Percentiles rank a stretch among this genome's conserved stretches.
phyloP scores from a whole-genome alignment of 2,113 vertebrate species.

The Oxyura jamaicensis region DNA sequence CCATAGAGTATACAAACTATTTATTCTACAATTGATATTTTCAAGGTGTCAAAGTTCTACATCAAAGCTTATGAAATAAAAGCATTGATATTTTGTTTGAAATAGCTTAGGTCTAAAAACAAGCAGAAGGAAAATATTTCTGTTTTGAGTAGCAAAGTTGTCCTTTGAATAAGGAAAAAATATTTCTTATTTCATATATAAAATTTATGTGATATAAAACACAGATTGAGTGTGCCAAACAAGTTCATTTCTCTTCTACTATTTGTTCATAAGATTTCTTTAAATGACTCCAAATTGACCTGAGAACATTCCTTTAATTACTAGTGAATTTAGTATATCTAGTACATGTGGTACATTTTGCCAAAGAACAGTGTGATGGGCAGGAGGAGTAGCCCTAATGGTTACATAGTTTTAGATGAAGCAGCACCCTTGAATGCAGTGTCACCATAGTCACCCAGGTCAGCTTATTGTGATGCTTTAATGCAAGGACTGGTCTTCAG shows the following conservation, averaged over 20 bases:
- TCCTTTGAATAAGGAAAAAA: background rate
- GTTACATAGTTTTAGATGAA: background rate
- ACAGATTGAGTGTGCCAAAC: background rate
- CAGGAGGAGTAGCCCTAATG: background rate
- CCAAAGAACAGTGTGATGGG: background rate
- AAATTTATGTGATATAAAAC: background rate
- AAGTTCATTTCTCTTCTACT: background rate
- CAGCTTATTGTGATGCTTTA: background rate
- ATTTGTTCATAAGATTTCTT: background rate
- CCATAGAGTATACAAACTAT: rapidly evolving
- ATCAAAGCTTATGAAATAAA: background rate
- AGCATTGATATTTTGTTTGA: background rate
- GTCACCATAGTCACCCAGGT: background rate
- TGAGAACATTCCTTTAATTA: background rate
- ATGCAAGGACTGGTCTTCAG: background rate
- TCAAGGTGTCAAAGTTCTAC: background rate
- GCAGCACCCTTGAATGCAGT: background rate
- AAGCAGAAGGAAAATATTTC: background rate
- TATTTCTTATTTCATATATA: background rate
- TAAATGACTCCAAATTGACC: background rate
- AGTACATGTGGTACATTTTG: background rate
- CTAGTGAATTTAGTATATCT: background rate
- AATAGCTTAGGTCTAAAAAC: background rate
- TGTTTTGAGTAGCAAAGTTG: background rate
- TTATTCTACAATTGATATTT: background rate